Evolutionary conservation across 1,140 invertebrate genomes (phyloP).

Genomic region (Pantala flavescens): DNA sequence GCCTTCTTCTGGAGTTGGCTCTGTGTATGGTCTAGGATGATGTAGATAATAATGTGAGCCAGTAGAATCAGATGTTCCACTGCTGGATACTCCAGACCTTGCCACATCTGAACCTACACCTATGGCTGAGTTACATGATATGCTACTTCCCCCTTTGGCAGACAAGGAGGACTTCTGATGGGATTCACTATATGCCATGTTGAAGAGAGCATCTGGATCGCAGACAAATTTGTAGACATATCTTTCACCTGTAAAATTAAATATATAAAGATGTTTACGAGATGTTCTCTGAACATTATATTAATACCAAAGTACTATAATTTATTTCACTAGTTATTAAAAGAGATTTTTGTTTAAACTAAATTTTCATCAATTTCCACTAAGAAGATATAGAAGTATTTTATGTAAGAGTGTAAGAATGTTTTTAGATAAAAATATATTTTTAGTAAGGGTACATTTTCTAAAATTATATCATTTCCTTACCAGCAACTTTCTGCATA

Average conservation of each 20-base stretch:
- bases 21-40: neutral
- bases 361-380: no score
- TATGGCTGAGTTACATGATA: neutral
- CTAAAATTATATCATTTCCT: constrained; percentile 19
- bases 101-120: neutral
- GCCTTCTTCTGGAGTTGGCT: neutral
- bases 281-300: no score
- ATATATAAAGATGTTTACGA: no score
- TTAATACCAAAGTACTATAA: no score
- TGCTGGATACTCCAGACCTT: neutral
- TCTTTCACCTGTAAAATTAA: constrained; percentile 58
- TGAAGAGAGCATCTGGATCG: constrained; percentile 84
- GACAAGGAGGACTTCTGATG: neutral
- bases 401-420: no score
- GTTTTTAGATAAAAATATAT: no score
- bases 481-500: constrained; percentile 93
- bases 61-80: neutral
- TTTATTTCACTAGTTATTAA: no score
- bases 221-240: constrained; percentile 96
- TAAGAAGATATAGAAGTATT: no score
- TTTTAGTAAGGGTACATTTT: no score
- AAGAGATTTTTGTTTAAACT: no score
- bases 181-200: constrained; percentile 53
- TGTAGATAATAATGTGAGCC: neutral
- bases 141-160: neutral